Evolutionary conservation across 2,113 vertebrate genomes (phyloP).

Genomic region (Chrysochloris asiatica): DNA sequence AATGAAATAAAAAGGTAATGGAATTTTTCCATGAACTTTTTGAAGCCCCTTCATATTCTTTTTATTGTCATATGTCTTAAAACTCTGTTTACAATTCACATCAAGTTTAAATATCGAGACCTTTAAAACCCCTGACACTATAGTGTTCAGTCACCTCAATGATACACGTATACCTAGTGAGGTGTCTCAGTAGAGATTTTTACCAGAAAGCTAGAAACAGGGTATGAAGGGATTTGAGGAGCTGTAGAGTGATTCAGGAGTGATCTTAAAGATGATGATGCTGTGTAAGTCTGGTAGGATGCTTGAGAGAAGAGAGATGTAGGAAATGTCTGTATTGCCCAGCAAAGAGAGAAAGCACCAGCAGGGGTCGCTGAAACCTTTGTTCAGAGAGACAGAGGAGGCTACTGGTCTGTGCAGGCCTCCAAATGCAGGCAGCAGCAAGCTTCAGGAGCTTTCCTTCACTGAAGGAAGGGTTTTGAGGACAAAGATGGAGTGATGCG

Average conservation of each 20-base stretch:
- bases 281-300: not conserved
- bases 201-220: not conserved
- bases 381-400: not conserved
- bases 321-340: fast-evolving
- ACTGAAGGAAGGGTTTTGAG: not conserved
- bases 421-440: fast-evolving
- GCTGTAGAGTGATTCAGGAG: not conserved
- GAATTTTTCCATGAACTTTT: too few species aligned
- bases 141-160: too few species aligned
- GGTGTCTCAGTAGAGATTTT: not conserved
- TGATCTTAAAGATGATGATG: not conserved
- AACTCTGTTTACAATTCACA: slow-evolving; percentile 13
- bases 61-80: not conserved
- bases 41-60: too few species aligned
- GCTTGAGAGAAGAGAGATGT: not conserved
- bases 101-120: too few species aligned
- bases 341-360: not conserved
- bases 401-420: too few species aligned
- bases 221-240: not conserved
- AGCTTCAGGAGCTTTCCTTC: not conserved
- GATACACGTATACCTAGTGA: not conserved
- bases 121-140: too few species aligned
- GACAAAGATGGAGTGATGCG: not conserved
- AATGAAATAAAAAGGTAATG: too few species aligned
- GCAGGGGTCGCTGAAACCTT: not conserved